A percentile compares a stretch with the other conserved stretches of the same genome.
These are phyloP conservation scores for Hydropsyche tenuis DNA, from an alignment of 1,140 invertebrate genomes.

Conservation along the genomic window DNA sequence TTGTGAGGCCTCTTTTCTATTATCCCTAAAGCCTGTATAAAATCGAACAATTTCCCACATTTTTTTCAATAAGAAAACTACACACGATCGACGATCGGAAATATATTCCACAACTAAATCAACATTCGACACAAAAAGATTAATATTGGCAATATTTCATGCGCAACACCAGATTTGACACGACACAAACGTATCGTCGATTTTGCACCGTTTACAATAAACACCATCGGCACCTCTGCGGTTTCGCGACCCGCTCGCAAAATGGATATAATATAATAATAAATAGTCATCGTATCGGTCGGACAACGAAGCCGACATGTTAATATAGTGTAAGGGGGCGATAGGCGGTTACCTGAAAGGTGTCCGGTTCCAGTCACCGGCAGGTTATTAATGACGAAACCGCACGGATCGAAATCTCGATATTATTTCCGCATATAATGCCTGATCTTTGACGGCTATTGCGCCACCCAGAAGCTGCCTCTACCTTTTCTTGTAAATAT, in stretches of 20 bases:
- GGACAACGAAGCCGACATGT: constrained; percentile 13
- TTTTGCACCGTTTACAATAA: constrained; percentile 1
- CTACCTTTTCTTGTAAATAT: not conserved
- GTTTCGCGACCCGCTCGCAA: not conserved
- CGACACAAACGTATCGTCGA: too few species aligned
- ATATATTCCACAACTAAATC: too few species aligned
- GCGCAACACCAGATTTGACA: too few species aligned
- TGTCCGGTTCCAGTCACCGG: constrained; percentile 20
- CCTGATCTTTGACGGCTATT: constrained; percentile 10
- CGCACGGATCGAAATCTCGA: constrained; percentile 16
- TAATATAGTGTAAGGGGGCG: constrained; percentile 20
- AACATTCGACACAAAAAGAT: too few species aligned
- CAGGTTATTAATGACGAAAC: constrained; percentile 29
- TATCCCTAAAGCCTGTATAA: too few species aligned
- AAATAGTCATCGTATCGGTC: not conserved
- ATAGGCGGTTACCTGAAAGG: constrained; percentile 25
- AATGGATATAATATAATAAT: not conserved
- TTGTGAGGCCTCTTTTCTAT: too few species aligned
- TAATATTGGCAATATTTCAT: too few species aligned
- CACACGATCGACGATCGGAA: too few species aligned
- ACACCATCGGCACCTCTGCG: constrained; percentile 6
- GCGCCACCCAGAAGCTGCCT: constrained; percentile 20
- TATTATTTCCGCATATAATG: constrained; percentile 11
- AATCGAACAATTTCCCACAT: too few species aligned
- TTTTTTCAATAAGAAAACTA: too few species aligned